Evolutionary conservation across 2,113 vertebrate genomes (phyloP), one percentile per base, ranked within the genome.

Genomic region (Brachypteracias leptosomus): DNA sequence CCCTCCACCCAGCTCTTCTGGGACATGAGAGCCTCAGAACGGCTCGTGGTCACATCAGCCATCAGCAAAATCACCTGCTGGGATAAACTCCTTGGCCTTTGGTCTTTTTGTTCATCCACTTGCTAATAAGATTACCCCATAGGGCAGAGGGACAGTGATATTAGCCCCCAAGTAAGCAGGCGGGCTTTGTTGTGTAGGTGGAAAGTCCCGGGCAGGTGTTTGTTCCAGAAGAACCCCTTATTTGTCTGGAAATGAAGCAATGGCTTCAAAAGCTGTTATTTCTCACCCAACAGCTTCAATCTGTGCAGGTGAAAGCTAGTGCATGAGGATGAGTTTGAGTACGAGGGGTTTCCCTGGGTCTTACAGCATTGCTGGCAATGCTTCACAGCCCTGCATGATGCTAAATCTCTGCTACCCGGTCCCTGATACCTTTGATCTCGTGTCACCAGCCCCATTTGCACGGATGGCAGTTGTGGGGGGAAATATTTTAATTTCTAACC

Each of bases 101-200:
- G 78, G 17, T 46, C 52, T 47, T 38, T 35, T 38, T 1, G 1
- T 25, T 88, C 68, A 78, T 36, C 68, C 51, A 6, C 16, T 10
- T 28, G 31, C 82, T 83, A 15, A 62, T 40, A 36, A 35, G 82
- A 61, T 90, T n/a, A 44, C 47, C 28, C 49, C n/a, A 3, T 26
- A 36, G 2, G 18, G 14, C 58, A 40, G 47, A 7, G 52, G 55
- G 71, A 54, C 44, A 38, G 62, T 0, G 6, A 21, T 52, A 5
- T 12, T 26, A 44, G 59, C 29, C 68, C 57, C 52, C 25, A 9
- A 75, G 78, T 11, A 12, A 65, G 31, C 31, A 71, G 33, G 49
- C 2, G 3, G 21, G 47, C 52, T 71, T 61, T 12, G 31, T 9
- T 3, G 2, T 47, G 13, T n/a, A 10, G 0, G 0, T 15, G 75